A percentile compares a stretch with the other conserved stretches of the same genome.
phyloP scores from a whole-genome alignment of 2,888 invertebrate genomes.

The Cryptops parisi region DNA sequence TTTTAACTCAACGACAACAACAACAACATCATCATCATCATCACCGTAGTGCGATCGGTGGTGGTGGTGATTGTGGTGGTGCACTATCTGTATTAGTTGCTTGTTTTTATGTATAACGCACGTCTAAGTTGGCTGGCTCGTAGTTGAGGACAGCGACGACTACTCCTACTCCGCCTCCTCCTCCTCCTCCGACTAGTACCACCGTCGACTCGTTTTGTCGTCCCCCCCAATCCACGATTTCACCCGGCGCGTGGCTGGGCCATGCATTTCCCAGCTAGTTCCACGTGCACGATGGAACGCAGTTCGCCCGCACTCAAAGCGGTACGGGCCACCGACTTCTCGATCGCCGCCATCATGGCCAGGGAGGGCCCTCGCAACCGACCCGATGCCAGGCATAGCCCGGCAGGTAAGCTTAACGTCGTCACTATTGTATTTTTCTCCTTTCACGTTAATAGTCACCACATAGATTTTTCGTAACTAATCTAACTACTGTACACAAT shows the following conservation, averaged over 20 bases:
- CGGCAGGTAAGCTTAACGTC: constrained; percentile 13
- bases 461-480: too few species aligned
- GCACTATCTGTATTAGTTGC: too few species aligned
- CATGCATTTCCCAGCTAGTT: constrained; percentile 12
- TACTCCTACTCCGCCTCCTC: too few species aligned
- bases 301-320: constrained; percentile 19
- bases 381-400: constrained; percentile 8
- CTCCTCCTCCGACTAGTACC: too few species aligned
- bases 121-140: background rate
- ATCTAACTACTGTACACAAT: too few species aligned
- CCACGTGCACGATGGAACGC: constrained; percentile 12
- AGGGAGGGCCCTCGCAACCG: constrained; percentile 34
- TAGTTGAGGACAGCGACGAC: background rate
- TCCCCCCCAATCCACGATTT: background rate
- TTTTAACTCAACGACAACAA: too few species aligned
- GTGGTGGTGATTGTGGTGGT: too few species aligned
- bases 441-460: too few species aligned
- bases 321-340: constrained; percentile 88
- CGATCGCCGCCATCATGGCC: constrained; percentile 91
- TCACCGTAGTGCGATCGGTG: too few species aligned
- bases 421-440: too few species aligned
- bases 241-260: constrained; percentile 1
- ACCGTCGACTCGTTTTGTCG: too few species aligned
- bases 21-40: too few species aligned
- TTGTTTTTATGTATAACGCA: background rate